Conservation (phyloP, 2,113 vertebrate genomes). For the Myrmecophaga tridactyla region DNA sequence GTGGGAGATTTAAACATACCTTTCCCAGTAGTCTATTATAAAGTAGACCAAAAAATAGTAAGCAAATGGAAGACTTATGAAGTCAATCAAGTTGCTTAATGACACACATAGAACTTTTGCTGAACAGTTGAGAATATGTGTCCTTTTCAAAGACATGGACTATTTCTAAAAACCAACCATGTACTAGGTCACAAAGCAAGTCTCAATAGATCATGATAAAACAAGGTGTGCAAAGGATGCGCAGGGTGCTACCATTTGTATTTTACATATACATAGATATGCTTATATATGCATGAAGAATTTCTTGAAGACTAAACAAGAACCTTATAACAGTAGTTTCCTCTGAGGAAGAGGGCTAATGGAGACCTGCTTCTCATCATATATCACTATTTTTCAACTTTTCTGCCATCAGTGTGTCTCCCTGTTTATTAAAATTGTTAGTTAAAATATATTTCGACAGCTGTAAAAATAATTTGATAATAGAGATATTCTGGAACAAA, state of each 20-base stretch:
- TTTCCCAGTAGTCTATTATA: neutral
- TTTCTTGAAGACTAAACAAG: neutral
- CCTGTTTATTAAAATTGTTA: conserved; percentile 2
- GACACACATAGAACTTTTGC: neutral
- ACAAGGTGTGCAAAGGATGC: neutral
- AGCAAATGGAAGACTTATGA: neutral
- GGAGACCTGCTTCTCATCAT: neutral
- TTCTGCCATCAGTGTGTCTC: neutral
- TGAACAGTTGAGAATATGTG: neutral
- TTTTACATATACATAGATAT: neutral
- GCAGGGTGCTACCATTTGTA: neutral
- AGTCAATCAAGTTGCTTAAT: neutral
- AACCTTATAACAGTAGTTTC: neutral
- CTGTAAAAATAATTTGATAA: neutral
- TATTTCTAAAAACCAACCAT: neutral
- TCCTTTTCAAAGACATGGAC: neutral
- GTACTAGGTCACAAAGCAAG: neutral
- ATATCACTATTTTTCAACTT: neutral
- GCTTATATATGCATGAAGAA: neutral
- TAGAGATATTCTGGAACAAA: neutral
- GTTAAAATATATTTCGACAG: neutral
- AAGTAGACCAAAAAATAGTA: neutral
- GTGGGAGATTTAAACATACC: neutral
- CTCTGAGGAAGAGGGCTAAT: neutral
- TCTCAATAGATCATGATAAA: neutral